Conservation (phyloP, 2,113 vertebrate species). For the Callithrix jacchus region DNA sequence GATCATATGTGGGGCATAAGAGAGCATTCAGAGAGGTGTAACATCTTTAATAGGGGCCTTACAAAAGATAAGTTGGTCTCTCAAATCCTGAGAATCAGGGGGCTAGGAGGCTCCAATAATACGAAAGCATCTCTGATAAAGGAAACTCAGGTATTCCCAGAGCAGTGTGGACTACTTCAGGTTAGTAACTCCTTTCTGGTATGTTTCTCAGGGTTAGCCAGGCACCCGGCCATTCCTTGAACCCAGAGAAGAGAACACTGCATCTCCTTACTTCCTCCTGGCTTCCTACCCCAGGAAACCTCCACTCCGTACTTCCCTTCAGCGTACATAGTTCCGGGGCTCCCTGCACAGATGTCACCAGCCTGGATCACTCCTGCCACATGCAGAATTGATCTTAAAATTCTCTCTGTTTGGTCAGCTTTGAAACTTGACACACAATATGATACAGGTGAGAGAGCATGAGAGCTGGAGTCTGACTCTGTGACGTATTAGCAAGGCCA, state of each 20-base stretch:
- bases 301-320: not conserved
- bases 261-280: not conserved
- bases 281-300: not conserved
- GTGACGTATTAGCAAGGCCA: not conserved
- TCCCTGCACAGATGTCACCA: not conserved
- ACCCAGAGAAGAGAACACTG: not conserved
- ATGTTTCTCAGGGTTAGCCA: not conserved
- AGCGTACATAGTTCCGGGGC: not conserved
- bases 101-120: not conserved
- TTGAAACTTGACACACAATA: not conserved
- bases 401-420: not conserved
- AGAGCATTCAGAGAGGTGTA: not conserved
- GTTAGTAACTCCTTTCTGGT: not conserved
- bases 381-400: not conserved
- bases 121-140: not conserved
- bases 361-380: not conserved
- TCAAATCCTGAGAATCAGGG: not conserved
- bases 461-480: not conserved
- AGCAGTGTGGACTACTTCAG: not conserved
- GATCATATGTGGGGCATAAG: not conserved
- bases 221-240: not conserved
- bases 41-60: not conserved
- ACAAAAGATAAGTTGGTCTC: not conserved
- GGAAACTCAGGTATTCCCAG: not conserved
- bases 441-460: rapidly evolving